Percentiles rank a stretch among this genome's conserved stretches.
These are phyloP conservation scores for Hipparchia semele DNA, from an alignment of 2,888 invertebrate species.

Conservation along the genomic window DNA sequence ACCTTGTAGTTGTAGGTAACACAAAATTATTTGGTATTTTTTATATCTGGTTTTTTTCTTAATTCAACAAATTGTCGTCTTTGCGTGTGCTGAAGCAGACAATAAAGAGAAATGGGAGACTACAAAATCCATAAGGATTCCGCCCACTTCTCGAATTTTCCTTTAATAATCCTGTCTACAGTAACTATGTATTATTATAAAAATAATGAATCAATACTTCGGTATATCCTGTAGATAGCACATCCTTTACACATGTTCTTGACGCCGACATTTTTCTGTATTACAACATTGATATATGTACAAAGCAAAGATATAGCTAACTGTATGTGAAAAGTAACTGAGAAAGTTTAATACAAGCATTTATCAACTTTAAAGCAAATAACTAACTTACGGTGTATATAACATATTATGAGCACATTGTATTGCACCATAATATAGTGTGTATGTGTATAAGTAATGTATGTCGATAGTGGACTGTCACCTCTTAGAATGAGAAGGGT, in stretches of 20 bases:
- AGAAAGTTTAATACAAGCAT: no score
- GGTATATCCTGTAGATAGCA: slow-evolving; percentile 58
- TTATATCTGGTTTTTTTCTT: no score
- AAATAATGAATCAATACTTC: slow-evolving; percentile 48
- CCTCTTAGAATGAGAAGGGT: no score
- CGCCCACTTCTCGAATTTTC: neutral
- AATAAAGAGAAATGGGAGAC: neutral
- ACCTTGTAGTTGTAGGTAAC: no score
- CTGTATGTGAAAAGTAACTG: neutral
- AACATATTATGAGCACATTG: no score
- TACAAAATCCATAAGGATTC: neutral
- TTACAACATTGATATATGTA: slow-evolving; percentile 3
- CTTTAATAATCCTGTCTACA: slow-evolving; percentile 9
- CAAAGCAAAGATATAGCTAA: neutral
- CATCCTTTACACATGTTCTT: slow-evolving; percentile 54
- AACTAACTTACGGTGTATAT: no score
- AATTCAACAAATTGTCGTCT: neutral
- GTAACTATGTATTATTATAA: neutral
- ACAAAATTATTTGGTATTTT: no score
- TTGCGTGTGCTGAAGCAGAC: neutral
- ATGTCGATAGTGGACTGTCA: no score
- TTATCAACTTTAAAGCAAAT: no score
- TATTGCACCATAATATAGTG: no score
- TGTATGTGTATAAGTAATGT: no score
- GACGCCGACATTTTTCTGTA: slow-evolving; percentile 49